Conservation (phyloP, 2,888 invertebrate genomes). For the Cecidostiba fungosa region DNA sequence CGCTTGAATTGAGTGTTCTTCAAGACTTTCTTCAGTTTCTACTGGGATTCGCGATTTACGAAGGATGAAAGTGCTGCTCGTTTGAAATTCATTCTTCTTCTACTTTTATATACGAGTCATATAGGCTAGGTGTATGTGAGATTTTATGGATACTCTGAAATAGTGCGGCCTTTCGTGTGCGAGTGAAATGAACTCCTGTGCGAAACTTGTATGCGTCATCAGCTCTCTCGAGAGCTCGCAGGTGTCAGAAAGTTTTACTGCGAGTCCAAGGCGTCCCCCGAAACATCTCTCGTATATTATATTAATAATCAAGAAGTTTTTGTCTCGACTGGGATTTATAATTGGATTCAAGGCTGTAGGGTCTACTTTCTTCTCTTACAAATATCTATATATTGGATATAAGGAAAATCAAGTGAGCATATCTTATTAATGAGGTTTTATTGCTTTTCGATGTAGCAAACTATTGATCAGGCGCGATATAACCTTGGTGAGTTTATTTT, state of each 20-base stretch:
- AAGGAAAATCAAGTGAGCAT: background rate
- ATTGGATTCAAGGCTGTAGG: background rate
- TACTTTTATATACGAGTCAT: no score
- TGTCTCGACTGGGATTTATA: no score
- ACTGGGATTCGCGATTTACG: background rate
- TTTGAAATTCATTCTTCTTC: background rate
- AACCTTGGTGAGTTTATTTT: slow-evolving; percentile 56
- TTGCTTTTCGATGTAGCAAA: slow-evolving; percentile 5
- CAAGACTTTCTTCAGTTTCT: background rate
- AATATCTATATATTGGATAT: background rate
- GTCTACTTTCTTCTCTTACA: background rate
- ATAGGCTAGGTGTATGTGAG: no score
- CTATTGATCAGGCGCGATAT: slow-evolving; percentile 37
- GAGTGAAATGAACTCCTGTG: no score
- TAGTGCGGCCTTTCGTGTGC: no score
- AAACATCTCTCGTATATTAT: no score
- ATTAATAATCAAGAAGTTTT: no score
- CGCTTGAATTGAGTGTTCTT: slow-evolving; percentile 26
- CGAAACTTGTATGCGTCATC: no score
- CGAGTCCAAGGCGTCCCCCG: no score
- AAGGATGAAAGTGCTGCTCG: background rate
- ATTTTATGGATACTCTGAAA: no score
- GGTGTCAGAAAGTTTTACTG: no score
- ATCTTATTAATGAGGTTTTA: background rate
- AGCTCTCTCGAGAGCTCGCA: no score